Base-by-base conservation (phyloP, 2,797 vertebrate species). In the Petrocephalus schoutedeni region DNA sequence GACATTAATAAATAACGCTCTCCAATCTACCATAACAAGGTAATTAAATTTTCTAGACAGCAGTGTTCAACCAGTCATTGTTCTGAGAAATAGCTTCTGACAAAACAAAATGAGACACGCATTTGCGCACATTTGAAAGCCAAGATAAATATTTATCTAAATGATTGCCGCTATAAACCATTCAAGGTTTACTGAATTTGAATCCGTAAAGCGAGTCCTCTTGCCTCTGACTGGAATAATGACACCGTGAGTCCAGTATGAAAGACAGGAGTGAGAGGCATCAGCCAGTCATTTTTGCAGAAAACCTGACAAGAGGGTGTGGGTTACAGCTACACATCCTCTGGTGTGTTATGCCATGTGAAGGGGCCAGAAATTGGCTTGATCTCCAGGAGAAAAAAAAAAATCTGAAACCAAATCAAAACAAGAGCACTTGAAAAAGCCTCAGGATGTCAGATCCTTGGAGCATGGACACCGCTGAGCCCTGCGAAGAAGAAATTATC, bases 391-490 rank as follows among this genome's bases (percentile, higher is more conserved):
- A 82, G 28, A 4, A 45, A 45, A 45, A 45, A 59, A 77, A 77
- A 49, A 45, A 5, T 45, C 56, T 83, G 87, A 36, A 58, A 88
- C 54, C 21, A 5, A 88, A 84, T 88, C 56, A 88, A 88, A 88
- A 88, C 74, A 88, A 59, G 41, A 84, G 57, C 57, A 32, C 87
- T 84, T 49, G 45, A 83, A 84, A 41, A 21, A 16, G 74, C 54
- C 87, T 58, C 28, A 3, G 36, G 56, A 88, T 36, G 58, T 41
- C 28, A 49, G 80, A 16, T 83, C 19, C 77, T 61, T 80, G 51
- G 80, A 23, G 45, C 10, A 53, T 83, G 87, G 77, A 64, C 45
- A 83, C 28, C 57, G 58, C 51, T 57, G 54, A 84, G 77, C 57
- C 36, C 21, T 57, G 10, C 5, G 64, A 71, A 71, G 64, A 57